Base-by-base conservation (phyloP, 2,797 vertebrate species). In the Catostomus latipinnis region DNA sequence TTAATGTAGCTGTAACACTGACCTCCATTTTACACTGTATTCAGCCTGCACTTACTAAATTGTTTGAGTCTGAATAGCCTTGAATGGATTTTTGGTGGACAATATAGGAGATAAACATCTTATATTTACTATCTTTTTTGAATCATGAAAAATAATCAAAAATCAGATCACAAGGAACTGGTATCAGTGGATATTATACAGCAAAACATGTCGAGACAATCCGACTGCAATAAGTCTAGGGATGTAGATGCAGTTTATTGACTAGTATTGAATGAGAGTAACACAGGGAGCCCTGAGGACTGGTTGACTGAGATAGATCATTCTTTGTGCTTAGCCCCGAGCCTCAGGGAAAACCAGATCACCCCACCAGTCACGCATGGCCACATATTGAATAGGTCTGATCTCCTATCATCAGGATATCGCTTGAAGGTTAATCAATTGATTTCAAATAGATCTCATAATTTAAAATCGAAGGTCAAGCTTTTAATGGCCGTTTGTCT, bases 391-490 rank as follows among this genome's bases (percentile, higher is more conserved):
- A 76, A 62, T 74, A 83, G 88, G 83, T 78, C 77, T 82, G 86
- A 86, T 82, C 86, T 49, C 78, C 72, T 72, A 18, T 80, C 60
- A 56, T 86, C 86, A 74, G 79, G 70, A 81, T 75, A 78, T 76
- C 62, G 81, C 86, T 88, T 84, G 84, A 88, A 74, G 82, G 70
- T 77, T 86, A 84, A 90, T 93, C 90, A 87, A 90, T 90, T 50
- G 76, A 82, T 82, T 65, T 88, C 75, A 87, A 91, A 86, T 89
- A 86, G 83, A 84, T 83, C 81, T 81, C 87, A 91, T 92, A 82
- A 91, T 91, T 87, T 87, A 79, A 90, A 91, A 91, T 91, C 88
- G 87, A 87, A 90, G 88, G 48, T 70, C 57, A 43, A 72, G 85
- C 78, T 88, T 82, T 86, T 71, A 87, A 90, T 88, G 87, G 85